Evolutionary conservation across 2,888 invertebrate species (phyloP), one percentile per base, ranked within the genome.

Genomic region (Arctia plantaginis): DNA sequence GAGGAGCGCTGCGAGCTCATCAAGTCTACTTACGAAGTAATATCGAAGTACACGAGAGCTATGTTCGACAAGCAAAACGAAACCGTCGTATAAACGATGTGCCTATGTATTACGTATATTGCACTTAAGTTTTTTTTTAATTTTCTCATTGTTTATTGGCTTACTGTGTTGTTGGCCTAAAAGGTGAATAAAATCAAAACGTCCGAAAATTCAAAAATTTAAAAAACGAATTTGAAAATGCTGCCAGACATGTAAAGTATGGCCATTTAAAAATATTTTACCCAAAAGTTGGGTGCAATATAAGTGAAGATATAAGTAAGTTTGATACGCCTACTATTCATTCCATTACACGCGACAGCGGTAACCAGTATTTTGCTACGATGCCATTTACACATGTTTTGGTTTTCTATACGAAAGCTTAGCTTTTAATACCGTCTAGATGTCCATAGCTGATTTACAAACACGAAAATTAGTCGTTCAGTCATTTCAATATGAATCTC

Each of bases 31-130:
- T 95, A 95, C 84, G 95, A 95, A 30, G 95, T 90, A 33, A 95
- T 95, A 75, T 89, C 94, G 74, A 95, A 94, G 85, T 95, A 95
- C 81, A 95, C 95, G 68, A 88, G 95, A 80, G 94, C 95, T 41
- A 94, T 95, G 93, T 95, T 95, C 87, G 95, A 95, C 67, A 94
- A 92, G 80, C 91, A 91, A 82, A 92, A 91, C 88, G 95, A 95
- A 90, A 94, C 95, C 82, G 94, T 95, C 89, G 95, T 95, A 68
- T 95, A 86, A 94, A 87, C 87, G 85, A 87, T 89, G 91, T 90
- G 93, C 90, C 90, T 90, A 88, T 85, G 39, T 84, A 80, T 77
- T 75, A 76, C 83, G 74, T 81, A 78, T 85, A 83, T 82, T 85
- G 80, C 82, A 80, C 80, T 78, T 72, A 41, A 62, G 80, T 69